Base-by-base conservation (phyloP, 2,888 invertebrate species). In the Eurois occulta region DNA sequence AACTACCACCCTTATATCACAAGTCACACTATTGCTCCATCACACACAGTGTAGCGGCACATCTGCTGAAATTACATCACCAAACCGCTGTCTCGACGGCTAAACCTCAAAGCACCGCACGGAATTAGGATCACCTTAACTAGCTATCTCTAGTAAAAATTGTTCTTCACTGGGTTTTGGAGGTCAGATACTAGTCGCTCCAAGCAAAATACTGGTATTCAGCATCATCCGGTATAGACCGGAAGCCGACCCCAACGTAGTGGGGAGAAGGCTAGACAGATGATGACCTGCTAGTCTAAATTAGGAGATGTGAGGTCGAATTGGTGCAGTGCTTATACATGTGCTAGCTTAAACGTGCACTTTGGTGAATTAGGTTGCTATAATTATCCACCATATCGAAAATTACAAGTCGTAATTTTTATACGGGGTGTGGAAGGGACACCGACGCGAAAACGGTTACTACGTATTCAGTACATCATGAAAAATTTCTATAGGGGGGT, bases 11-110 rank as follows among this genome's bases (percentile, higher is more conserved):
- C 24, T 46, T 41, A 52, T 16, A 77, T 21, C 28, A 82, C 68
- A 82, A 48, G 41, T 65, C 81, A 83, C 78, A 69, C 48, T 16
- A 68, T 10, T 72, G 46, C 11, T 48, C 32, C 41, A n/a, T 32
- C 46, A 73, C 38, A 65, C 55, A 18, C 58, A 77, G 52, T 66
- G 58, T 46, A 81, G 75, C 75, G 75, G 74, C 65, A 75, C 75
- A 74, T 13, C 18, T 81, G 64, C 24, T 24, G 38, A 48, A 74
- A 65, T 16, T 81, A 64, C 52, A 52, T 81, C 16, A 35, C 8
- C 10, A 11, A 62, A 62, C 35, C 21, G 35, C 11, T 1, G 21
- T 21, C 32, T 35, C 5, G 13, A n/a, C 13, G 55, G n/a, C 11
- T 55, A n/a, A n/a, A 55, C 55, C 60, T 10, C 10, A 35, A 41